phyloP scores from a whole-genome alignment of 2,113 vertebrate genomes.

The Marmota flaviventris region DNA sequence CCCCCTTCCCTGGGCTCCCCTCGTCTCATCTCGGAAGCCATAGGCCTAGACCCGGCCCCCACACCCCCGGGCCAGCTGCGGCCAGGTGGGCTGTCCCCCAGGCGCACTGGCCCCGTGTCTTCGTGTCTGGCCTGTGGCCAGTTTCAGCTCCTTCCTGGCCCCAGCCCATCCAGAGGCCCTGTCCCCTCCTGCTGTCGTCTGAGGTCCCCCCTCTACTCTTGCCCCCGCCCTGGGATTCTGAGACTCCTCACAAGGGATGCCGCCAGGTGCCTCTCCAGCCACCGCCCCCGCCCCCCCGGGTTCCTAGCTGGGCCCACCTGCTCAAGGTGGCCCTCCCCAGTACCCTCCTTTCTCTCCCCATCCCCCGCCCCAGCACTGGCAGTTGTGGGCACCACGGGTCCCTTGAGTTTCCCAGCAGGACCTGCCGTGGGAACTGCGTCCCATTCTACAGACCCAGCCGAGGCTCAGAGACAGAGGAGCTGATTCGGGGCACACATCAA shows the following conservation, averaged over 20 bases:
- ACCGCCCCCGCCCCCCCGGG: neutral
- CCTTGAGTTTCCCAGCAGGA: neutral
- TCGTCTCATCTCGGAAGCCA: neutral
- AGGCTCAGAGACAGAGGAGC: neutral
- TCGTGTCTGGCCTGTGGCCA: neutral
- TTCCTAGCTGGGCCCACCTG: neutral
- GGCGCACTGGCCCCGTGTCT: fast-evolving
- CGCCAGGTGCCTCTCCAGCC: neutral
- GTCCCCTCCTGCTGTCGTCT: neutral
- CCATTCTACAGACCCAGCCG: neutral
- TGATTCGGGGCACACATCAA: neutral
- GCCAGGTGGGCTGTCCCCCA: too few relatives aligned
- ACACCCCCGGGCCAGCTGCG: neutral
- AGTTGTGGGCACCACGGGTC: neutral
- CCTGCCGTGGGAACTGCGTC: neutral
- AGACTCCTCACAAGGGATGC: neutral
- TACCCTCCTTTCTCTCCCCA: neutral
- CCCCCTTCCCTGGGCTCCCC: too few relatives aligned
- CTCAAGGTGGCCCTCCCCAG: neutral
- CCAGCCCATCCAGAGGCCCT: neutral
- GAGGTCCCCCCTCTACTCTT: neutral
- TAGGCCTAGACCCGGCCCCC: neutral
- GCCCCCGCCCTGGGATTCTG: neutral
- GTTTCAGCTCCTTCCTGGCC: too few relatives aligned
- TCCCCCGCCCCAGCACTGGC: neutral